Percentiles rank a stretch among this genome's conserved stretches.
These are phyloP conservation scores for Clistopyga incitator DNA, from an alignment of 2,888 invertebrate genomes.

Conservation along the genomic window DNA sequence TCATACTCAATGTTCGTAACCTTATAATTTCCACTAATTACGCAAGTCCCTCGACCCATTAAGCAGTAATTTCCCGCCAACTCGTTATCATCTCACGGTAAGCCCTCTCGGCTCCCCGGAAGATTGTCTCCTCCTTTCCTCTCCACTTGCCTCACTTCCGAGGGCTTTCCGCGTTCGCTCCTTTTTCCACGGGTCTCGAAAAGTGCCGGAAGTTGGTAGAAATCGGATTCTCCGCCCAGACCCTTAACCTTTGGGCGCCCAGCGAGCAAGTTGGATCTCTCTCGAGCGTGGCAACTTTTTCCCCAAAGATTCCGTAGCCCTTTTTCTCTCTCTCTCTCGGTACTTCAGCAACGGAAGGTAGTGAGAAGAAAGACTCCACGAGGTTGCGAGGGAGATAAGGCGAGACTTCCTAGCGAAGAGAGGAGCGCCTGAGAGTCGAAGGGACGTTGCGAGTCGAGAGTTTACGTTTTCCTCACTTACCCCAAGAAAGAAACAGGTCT, in stretches of 20 bases:
- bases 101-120: not conserved
- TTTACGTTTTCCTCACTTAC: not conserved
- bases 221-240: not conserved
- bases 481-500: not conserved
- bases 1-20: not conserved
- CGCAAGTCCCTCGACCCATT: not conserved
- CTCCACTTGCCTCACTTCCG: not conserved
- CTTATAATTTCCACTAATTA: not conserved
- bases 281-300: not conserved
- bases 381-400: no score
- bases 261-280: not conserved
- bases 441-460: not conserved
- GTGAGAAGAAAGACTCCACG: no score
- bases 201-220: not conserved
- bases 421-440: not conserved
- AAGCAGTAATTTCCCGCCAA: not conserved
- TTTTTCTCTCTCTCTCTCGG: conserved; percentile 11
- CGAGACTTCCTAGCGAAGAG: no score
- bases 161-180: not conserved
- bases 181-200: not conserved
- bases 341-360: not conserved
- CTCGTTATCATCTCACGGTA: not conserved
- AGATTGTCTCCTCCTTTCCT: not conserved
- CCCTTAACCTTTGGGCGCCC: conserved; percentile 4
- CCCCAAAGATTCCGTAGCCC: not conserved